phyloP scores from a whole-genome alignment of 2,113 vertebrate species.

The Sphaerodactylus townsendi region DNA sequence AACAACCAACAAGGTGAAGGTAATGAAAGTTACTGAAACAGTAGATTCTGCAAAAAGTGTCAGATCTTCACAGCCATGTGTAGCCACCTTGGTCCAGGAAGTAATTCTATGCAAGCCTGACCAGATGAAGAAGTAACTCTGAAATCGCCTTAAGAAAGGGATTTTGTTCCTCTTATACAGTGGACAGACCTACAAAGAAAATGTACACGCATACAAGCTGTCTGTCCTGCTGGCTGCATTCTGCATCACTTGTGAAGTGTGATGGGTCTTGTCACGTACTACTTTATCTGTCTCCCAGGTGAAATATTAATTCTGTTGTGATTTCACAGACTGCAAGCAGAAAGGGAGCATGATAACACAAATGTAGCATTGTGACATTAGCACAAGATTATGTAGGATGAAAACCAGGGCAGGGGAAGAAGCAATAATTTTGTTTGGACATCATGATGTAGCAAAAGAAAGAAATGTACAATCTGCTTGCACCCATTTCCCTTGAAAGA shows the following conservation, averaged over 20 bases:
- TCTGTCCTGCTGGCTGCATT: neutral
- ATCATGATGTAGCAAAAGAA: neutral
- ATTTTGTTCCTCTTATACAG: constrained; percentile 2
- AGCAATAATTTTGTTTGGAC: neutral
- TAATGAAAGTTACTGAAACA: constrained; percentile 17
- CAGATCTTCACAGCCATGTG: neutral
- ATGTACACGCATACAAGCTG: neutral
- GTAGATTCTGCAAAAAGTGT: constrained; percentile 48
- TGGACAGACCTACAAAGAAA: constrained; percentile 10
- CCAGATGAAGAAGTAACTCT: neutral
- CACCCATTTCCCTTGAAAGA: neutral
- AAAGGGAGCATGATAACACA: neutral
- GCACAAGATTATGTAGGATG: constrained; percentile 7
- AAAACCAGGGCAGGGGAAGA: constrained; percentile 4
- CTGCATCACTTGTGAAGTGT: constrained; percentile 11
- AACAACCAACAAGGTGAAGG: neutral
- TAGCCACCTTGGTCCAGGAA: neutral
- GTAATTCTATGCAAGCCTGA: neutral
- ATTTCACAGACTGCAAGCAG: neutral
- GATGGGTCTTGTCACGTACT: constrained; percentile 23
- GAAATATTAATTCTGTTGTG: neutral
- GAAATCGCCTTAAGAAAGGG: constrained; percentile 26
- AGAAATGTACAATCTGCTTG: neutral
- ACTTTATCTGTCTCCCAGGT: constrained; percentile 1
- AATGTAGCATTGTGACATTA: neutral